A percentile compares a stretch with the other conserved stretches of the same genome.
Evolutionary conservation across 1,140 invertebrate species (phyloP).

Genomic region (Ladona fulva): DNA sequence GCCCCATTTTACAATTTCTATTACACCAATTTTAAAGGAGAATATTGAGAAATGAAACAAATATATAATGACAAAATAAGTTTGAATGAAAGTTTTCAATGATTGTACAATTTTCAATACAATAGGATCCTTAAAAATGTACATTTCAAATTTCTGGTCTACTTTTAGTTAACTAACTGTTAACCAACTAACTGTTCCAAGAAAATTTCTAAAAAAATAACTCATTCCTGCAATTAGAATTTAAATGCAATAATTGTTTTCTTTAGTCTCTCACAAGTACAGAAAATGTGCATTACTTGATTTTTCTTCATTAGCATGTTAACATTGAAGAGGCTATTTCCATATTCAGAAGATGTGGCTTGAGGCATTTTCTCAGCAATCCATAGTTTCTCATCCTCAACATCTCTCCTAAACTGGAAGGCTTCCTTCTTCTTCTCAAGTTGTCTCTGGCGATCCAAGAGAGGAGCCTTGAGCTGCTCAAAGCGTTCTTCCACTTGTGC

Average conservation of each 20-base stretch:
- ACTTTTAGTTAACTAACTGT: too few species aligned
- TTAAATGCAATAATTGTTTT: too few species aligned
- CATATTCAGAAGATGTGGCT: constrained; percentile 82
- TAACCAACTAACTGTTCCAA: too few species aligned
- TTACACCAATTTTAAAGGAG: too few species aligned
- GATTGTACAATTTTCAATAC: too few species aligned
- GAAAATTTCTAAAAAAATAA: not conserved
- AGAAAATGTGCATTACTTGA: constrained; percentile 38
- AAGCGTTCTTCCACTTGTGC: constrained; percentile 83
- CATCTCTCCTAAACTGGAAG: constrained; percentile 95
- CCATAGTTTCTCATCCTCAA: constrained; percentile 99
- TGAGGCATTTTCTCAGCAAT: constrained; percentile 95
- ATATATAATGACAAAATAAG: too few species aligned
- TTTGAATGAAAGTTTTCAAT: too few species aligned
- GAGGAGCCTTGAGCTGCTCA: constrained; percentile 76
- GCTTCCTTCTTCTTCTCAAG: constrained; percentile 98
- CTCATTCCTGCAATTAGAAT: not conserved
- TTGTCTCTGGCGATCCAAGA: constrained; percentile 77
- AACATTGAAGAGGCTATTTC: constrained; percentile 93
- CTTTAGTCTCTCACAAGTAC: too few species aligned
- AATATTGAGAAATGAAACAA: too few species aligned
- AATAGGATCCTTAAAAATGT: too few species aligned
- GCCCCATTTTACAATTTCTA: too few species aligned
- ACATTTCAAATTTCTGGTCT: too few species aligned
- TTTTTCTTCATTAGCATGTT: constrained; percentile 98